Percentiles rank a stretch among this genome's conserved stretches.
Evolutionary conservation across 2,113 vertebrate species (phyloP).

Genomic region (Salvelinus sp.): DNA sequence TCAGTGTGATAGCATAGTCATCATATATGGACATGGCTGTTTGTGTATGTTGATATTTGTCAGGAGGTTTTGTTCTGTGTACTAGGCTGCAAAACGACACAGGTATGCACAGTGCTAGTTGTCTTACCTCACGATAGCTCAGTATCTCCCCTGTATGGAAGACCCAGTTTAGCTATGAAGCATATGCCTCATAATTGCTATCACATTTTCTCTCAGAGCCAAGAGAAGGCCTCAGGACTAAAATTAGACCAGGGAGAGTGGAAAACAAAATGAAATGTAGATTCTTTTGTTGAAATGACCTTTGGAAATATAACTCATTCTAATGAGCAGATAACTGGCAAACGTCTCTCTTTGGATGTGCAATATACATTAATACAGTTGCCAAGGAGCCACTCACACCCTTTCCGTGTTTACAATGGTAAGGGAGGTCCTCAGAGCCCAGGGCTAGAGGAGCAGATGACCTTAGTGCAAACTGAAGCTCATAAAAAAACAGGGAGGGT

Average conservation of each 20-base stretch:
- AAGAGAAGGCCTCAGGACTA: constrained; percentile 25
- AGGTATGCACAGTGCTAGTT: too few species aligned
- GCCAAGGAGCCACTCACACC: constrained; percentile 71
- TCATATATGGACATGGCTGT: too few species aligned
- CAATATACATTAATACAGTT: constrained; percentile 63
- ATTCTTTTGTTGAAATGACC: constrained; percentile 52
- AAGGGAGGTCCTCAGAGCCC: constrained; percentile 49
- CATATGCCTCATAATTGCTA: neutral
- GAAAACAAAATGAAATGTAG: neutral
- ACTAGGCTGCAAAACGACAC: too few species aligned
- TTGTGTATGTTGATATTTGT: too few species aligned
- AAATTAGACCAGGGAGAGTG: constrained; percentile 5
- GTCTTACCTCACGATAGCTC: neutral
- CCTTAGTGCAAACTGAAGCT: neutral
- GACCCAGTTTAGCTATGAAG: neutral
- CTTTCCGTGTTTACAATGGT: constrained; percentile 77
- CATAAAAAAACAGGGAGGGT: neutral
- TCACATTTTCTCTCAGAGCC: too few species aligned
- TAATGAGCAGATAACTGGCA: constrained; percentile 48
- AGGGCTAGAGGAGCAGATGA: constrained; percentile 23
- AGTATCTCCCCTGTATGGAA: neutral
- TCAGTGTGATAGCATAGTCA: too few species aligned
- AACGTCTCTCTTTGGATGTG: constrained; percentile 53
- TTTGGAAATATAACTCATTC: constrained; percentile 47
- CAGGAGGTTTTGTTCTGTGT: too few species aligned